Evolutionary conservation across 2,113 vertebrate species (phyloP).

Genomic region (Stigmatopora nigra): DNA sequence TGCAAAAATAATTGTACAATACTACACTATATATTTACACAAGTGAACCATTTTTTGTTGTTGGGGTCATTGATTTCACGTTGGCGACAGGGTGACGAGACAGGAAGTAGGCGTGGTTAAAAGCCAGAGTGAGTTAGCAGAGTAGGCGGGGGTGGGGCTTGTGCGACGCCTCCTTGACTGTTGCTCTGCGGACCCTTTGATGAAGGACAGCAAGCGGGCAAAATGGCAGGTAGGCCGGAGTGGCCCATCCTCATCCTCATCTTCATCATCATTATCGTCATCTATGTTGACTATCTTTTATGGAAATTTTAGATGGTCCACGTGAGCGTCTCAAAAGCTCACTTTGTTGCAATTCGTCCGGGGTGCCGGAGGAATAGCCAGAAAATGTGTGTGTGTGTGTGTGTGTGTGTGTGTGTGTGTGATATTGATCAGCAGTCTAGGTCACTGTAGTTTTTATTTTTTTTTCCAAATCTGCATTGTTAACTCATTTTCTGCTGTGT

Average conservation of each 20-base stretch:
- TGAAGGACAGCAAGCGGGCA: conserved; percentile 45
- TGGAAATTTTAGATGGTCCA: background rate
- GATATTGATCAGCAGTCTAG: background rate
- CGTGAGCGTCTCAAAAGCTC: background rate
- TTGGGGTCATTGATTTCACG: background rate
- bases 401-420: background rate
- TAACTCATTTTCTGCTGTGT: too few species aligned
- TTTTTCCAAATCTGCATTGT: too few species aligned
- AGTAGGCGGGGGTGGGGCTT: conserved; percentile 22
- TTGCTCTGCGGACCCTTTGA: conserved; percentile 34
- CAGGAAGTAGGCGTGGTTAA: conserved; percentile 31
- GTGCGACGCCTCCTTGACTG: conserved; percentile 18
- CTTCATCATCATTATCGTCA: conserved; percentile 19
- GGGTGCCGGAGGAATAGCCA: background rate
- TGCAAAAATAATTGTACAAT: too few species aligned
- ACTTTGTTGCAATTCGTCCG: background rate
- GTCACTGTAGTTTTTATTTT: background rate
- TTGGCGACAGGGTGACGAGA: background rate
- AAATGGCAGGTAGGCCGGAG: conserved; percentile 69
- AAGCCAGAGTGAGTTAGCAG: conserved; percentile 18
- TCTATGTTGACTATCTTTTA: background rate
- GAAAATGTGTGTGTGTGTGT: background rate
- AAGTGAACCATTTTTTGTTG: too few species aligned
- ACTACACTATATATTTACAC: too few species aligned
- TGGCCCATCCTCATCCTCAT: conserved; percentile 24